Base-by-base conservation (phyloP, 1,140 invertebrate species). In the Calephelis nemesis region DNA sequence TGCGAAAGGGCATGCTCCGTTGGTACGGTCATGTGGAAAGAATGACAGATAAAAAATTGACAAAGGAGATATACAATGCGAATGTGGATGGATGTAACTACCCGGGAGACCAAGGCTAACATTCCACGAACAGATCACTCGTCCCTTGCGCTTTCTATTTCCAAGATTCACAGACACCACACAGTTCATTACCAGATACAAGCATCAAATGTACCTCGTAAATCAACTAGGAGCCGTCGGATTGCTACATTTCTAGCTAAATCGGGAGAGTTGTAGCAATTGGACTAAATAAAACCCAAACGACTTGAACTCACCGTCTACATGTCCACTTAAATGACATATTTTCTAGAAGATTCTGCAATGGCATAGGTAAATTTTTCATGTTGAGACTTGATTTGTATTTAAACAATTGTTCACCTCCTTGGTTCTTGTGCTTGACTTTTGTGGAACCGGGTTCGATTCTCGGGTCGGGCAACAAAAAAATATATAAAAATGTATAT, bases 171-270 rank as follows among this genome's bases (percentile, higher is more conserved):
- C 30, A 10, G 12, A 39, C 1, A 58, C 54, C 30, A 58, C 12
- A 58, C 15, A 39, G 54, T 58, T 58, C 54, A 58, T 58, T 58
- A 58, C 30, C 30, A 58, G 30, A 11, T 39, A 30, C 9, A 58
- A 58, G 54, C 54, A 39, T 58, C 54, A 58, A 58, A 10, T 39
- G 54, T 12, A 12, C 30, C 54, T 58, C 54, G 54, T 58, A 58
- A 58, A 58, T 39, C 54, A 58, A 58, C 10, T 39, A 39, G 54
- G 10, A 39, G 54, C 11, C 30, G 54, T 30, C 30, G 40, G 30
- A 58, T 58, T 58, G 54, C 54, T 58, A 58, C 54, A 58, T 58
- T 58, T 58, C 54, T 11, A 58, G 54, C 54, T 58, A 58, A 58
- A 8, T 15, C 52, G 9, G 11, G 19, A 39, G 10, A 39, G 30